phyloP scores from a whole-genome alignment of 2,797 vertebrate species.

The Urosaurus nigricauda region DNA sequence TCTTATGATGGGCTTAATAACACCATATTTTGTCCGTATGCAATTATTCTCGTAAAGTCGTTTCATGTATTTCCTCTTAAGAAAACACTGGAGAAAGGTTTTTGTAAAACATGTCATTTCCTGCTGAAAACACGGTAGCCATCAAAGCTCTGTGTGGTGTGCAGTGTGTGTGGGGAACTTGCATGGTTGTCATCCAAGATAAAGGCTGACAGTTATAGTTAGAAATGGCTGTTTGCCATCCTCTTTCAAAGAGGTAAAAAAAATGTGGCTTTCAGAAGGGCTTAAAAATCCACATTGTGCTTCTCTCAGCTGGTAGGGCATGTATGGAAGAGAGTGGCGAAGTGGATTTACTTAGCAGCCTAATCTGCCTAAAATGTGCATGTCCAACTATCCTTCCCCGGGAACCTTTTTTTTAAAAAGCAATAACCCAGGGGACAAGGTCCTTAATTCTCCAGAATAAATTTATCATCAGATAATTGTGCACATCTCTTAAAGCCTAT shows the following conservation, averaged over 20 bases:
- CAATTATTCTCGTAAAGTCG: constrained; percentile 15
- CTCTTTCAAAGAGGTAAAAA: constrained; percentile 74
- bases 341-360: constrained; percentile 63
- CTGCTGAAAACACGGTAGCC: constrained; percentile 26
- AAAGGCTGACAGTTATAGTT: constrained; percentile 58
- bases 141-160: constrained; percentile 39
- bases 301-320: constrained; percentile 75
- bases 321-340: constrained; percentile 74
- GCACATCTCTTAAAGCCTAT: constrained; percentile 79
- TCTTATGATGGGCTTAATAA: constrained; percentile 8
- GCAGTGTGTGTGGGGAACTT: not conserved
- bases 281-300: constrained; percentile 79
- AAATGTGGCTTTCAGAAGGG: constrained; percentile 80
- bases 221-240: constrained; percentile 81
- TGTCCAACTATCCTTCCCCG: constrained; percentile 43
- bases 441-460: constrained; percentile 62
- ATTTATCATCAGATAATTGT: constrained; percentile 78
- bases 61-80: constrained; percentile 28
- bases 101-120: constrained; percentile 46
- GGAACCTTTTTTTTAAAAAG: not conserved
- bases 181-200: constrained; percentile 62
- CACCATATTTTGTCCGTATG: not conserved
- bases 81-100: constrained; percentile 12
- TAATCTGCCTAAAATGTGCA: constrained; percentile 69
- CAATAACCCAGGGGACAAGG: constrained; percentile 49